Evolutionary conservation across 2,113 vertebrate genomes (phyloP).

Genomic region (Alligator mississippiensis): DNA sequence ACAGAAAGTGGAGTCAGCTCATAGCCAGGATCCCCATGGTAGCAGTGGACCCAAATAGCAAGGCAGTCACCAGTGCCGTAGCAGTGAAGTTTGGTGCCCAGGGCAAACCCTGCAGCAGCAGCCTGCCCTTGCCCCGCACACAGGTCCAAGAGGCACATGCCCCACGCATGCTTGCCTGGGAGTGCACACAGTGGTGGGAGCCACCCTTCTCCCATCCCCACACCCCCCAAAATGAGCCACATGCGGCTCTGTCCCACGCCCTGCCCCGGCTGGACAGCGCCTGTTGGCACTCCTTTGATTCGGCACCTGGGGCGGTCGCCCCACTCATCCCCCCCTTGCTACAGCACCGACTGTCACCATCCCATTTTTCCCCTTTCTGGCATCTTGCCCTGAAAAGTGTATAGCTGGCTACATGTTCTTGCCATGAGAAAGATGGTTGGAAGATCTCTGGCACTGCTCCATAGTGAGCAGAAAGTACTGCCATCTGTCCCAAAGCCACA

Average conservation of each 20-base stretch:
- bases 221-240: no score
- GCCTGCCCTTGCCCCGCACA: neutral
- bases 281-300: no score
- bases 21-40: neutral
- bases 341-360: no score
- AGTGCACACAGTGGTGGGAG: no score
- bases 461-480: slow-evolving; percentile 38
- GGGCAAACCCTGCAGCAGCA: neutral
- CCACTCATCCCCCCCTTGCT: no score
- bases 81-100: no score
- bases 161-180: no score
- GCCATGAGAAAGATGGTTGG: slow-evolving; percentile 17
- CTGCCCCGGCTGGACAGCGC: no score
- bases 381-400: slow-evolving; percentile 34
- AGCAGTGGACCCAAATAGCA: neutral
- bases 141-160: no score
- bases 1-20: neutral
- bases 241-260: no score
- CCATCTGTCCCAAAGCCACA: slow-evolving; percentile 22
- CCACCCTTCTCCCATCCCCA: no score
- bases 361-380: slow-evolving; percentile 6
- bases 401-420: slow-evolving; percentile 43
- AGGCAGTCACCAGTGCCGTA: neutral
- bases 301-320: no score
- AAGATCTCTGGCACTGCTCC: slow-evolving; percentile 42